Evolutionary conservation across 2,797 vertebrate species (phyloP).

Genomic region (Dromococcyx pavoninus): DNA sequence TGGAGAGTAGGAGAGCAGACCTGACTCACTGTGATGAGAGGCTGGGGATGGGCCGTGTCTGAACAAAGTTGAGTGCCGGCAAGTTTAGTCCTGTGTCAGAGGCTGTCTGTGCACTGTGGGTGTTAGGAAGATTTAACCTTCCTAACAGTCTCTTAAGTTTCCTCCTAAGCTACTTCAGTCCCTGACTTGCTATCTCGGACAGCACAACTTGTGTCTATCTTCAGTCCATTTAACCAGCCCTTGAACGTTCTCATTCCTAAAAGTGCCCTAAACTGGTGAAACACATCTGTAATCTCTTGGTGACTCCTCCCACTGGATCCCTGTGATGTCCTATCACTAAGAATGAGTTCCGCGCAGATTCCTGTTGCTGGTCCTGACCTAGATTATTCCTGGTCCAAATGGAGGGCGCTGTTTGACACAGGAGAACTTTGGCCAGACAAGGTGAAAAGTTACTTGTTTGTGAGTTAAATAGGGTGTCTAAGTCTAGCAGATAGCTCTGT

Average conservation of each 20-base stretch:
- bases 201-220: not conserved
- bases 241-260: not conserved
- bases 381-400: not conserved
- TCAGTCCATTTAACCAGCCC: not conserved
- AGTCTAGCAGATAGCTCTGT: not conserved
- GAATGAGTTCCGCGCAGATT: not conserved
- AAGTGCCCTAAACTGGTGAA: not conserved
- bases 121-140: not conserved
- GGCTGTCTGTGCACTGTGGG: not conserved
- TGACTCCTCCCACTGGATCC: not conserved
- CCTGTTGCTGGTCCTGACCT: not conserved
- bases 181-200: not conserved
- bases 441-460: not conserved
- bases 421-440: not conserved
- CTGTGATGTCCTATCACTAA: not conserved
- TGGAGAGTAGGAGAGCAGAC: not conserved
- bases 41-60: not conserved
- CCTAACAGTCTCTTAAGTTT: not conserved
- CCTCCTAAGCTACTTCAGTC: not conserved
- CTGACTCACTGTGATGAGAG: fast-evolving
- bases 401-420: not conserved
- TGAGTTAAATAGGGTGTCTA: not conserved
- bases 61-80: not conserved
- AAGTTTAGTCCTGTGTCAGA: not conserved
- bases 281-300: not conserved